Base-by-base conservation (phyloP, 2,888 invertebrate genomes). In the Apamea crenata region DNA sequence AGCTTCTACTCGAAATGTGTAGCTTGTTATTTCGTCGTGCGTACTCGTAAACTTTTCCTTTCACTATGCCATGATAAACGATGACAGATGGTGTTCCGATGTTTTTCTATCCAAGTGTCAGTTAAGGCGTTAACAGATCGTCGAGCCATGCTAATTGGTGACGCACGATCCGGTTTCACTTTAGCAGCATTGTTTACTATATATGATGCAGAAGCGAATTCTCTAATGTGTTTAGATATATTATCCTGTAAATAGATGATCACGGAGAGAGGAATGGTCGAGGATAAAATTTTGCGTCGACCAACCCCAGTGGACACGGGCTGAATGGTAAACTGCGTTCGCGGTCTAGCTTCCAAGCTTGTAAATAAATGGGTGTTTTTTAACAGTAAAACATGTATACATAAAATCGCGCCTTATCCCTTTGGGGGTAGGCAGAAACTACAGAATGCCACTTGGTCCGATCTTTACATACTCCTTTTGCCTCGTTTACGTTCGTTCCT, bases 111-210 rank as follows among this genome's bases (percentile, higher is more conserved):
- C 44, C 8, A 53, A 69, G 21, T 80, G 84, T 83, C 72, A 74
- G 47, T 29, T 10, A 69, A 72, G 66, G 73, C 56, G 77, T 69
- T 85, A 78, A 84, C 50, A 75, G 29, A 59, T 36, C 32, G 68
- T 32, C 44, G 63, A 66, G n/a, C 6, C 36, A 70, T 68, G 84
- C 83, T 85, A 86, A 85, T 78, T 81, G 53, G 32, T 47, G 63
- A 65, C 50, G 44, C 87, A 84, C 85, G 78, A 81, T n/a, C 72
- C 53, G 69, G 47, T 85, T 86, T 85, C 86, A 77, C 86, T 77
- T 81, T 59, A 80, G 16, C 40, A 66, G 79, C 73, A 76, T 76
- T 83, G 68, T 80, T 75, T 50, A 56, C 72, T 63, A 73, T n/a
- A 80, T 18, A 32, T 47, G 18, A 67, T 63, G 53, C 44, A 69